A percentile compares a stretch with the other conserved stretches of the same genome.
Evolutionary conservation across 2,888 invertebrate genomes (phyloP).

Genomic region (Mongoloraphidia duomilia): DNA sequence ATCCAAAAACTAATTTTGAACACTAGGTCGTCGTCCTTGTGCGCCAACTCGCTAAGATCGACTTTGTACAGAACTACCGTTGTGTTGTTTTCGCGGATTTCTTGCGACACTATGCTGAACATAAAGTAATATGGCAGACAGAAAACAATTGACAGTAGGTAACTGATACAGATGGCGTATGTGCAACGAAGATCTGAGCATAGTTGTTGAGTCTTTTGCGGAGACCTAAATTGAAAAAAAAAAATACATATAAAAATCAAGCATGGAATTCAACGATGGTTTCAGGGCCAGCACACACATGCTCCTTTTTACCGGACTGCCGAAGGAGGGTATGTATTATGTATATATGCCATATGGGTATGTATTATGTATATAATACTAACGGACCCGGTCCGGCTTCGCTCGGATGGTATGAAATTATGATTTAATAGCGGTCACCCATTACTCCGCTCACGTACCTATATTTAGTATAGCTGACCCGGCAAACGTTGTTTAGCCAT

Average conservation of each 20-base stretch:
- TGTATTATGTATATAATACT: no score
- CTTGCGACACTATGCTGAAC: constrained; percentile 41
- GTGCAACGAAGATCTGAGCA: constrained; percentile 68
- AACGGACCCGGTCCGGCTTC: no score
- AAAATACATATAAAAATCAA: background rate
- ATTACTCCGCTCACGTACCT: no score
- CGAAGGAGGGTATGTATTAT: no score
- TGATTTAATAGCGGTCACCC: no score
- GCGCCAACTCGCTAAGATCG: constrained; percentile 28
- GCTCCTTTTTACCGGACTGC: no score
- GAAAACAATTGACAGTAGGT: constrained; percentile 60
- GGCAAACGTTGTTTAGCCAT: no score
- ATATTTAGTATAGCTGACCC: no score
- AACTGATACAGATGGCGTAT: constrained; percentile 59
- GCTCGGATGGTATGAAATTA: no score
- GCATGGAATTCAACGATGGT: no score
- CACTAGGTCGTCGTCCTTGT: constrained; percentile 26
- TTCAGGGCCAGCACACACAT: no score
- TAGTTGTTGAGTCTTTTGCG: constrained; percentile 55
- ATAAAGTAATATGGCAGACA: constrained; percentile 75
- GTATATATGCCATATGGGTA: no score
- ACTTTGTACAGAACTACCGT: constrained; percentile 42
- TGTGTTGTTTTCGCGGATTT: constrained; percentile 38
- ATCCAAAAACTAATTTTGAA: constrained; percentile 61
- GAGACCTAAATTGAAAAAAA: constrained; percentile 44